A percentile compares a stretch with the other conserved stretches of the same genome.
phyloP scores from a whole-genome alignment of 1,140 invertebrate genomes.

The Daktulosphaira vitifoliae region DNA sequence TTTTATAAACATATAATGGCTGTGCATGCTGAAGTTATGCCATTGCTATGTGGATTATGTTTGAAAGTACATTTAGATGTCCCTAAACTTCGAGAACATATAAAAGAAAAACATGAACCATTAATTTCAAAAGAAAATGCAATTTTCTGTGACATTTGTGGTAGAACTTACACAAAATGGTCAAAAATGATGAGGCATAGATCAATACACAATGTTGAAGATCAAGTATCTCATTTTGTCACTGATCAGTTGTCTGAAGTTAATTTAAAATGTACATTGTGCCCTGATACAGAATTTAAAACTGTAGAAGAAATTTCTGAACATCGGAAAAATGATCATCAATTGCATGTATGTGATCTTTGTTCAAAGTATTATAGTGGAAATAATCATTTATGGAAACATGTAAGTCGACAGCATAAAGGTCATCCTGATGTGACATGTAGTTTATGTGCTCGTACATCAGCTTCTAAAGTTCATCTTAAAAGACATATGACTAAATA shows the following conservation, averaged over 20 bases:
- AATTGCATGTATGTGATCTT: slow-evolving; percentile 53
- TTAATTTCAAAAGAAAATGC: slow-evolving; percentile 44
- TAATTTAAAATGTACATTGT: slow-evolving; percentile 46
- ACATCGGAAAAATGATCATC: slow-evolving; percentile 49
- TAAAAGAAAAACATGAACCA: slow-evolving; percentile 47
- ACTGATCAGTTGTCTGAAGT: slow-evolving; percentile 24
- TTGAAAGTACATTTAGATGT: slow-evolving; percentile 49
- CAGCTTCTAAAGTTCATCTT: slow-evolving; percentile 52
- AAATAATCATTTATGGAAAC: slow-evolving; percentile 56
- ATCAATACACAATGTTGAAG: slow-evolving; percentile 44
- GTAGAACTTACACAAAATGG: slow-evolving; percentile 49
- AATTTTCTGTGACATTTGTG: slow-evolving; percentile 50
- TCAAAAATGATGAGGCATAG: slow-evolving; percentile 50
- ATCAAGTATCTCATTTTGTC: slow-evolving; percentile 33
- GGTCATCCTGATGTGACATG: slow-evolving; percentile 53
- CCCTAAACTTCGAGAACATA: slow-evolving; percentile 45
- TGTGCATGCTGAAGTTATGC: slow-evolving; percentile 48
- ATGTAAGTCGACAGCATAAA: slow-evolving; percentile 54
- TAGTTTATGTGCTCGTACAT: slow-evolving; percentile 51
- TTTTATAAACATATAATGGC: slow-evolving; percentile 53
- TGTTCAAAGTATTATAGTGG: slow-evolving; percentile 55
- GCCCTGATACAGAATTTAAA: slow-evolving; percentile 44
- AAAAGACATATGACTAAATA: slow-evolving; percentile 52
- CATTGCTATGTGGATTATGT: slow-evolving; percentile 50
- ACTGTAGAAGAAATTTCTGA: slow-evolving; percentile 48